A percentile compares a stretch with the other conserved stretches of the same genome.
Conservation (phyloP, 1,140 invertebrate species). For the Drosophila fuyamai region DNA sequence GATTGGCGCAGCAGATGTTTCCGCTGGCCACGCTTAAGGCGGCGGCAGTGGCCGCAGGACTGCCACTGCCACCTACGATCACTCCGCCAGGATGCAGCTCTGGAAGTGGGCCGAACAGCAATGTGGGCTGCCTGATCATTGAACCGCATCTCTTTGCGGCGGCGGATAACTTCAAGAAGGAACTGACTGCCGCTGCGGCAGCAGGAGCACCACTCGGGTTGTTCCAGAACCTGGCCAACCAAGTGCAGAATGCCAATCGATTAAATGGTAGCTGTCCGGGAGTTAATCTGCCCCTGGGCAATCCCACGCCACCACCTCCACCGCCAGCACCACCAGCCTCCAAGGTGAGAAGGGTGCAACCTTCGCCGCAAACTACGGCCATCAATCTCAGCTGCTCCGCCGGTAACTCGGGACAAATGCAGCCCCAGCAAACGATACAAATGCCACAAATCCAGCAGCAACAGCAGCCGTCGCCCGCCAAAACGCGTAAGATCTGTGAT, state of each 20-base stretch:
- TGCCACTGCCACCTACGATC: conserved; percentile 55
- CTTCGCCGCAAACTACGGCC: conserved; percentile 75
- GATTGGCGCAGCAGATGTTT: conserved; percentile 57
- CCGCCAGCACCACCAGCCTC: conserved; percentile 57
- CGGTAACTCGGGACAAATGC: conserved; percentile 5
- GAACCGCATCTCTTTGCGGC: conserved; percentile 79
- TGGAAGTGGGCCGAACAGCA: conserved; percentile 24
- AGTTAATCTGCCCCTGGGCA: conserved; percentile 29
- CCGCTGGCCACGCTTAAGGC: conserved; percentile 70
- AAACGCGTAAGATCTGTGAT: conserved; percentile 71
- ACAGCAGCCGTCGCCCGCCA: conserved; percentile 57
- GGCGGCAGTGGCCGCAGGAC: conserved; percentile 63
- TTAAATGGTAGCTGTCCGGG: conserved; percentile 20
- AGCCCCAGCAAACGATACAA: conserved; percentile 15
- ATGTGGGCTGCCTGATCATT: conserved; percentile 81
- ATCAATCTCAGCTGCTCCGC: conserved; percentile 76
- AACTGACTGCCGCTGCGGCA: conserved; percentile 64
- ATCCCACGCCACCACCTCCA: conserved; percentile 49
- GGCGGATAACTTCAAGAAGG: conserved; percentile 80
- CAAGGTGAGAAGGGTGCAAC: conserved; percentile 75
- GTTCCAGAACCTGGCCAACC: conserved; percentile 71
- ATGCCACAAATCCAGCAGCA: conserved; percentile 6
- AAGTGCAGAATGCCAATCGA: conserved; percentile 57
- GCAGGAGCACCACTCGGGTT: conserved; percentile 65
- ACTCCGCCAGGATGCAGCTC: conserved; percentile 44